Evolutionary conservation across 1,140 invertebrate genomes (phyloP).

Genomic region (Acromyrmex heyeri): DNA sequence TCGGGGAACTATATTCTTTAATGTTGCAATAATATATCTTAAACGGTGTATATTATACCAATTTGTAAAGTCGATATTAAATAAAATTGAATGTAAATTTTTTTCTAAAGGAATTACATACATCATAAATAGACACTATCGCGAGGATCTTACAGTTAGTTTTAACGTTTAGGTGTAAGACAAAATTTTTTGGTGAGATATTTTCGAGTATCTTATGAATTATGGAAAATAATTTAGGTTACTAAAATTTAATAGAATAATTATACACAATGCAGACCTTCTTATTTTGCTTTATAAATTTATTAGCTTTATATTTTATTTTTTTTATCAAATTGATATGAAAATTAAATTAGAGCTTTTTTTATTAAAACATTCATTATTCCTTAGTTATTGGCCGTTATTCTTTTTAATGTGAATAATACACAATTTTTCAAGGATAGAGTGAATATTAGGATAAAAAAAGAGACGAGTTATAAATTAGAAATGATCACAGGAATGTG

Average conservation of each 20-base stretch:
- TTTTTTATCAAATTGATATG: too few relatives aligned
- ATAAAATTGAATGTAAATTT: conserved; percentile 28
- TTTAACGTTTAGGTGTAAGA: not conserved
- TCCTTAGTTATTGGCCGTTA: too few relatives aligned
- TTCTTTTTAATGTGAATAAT: too few relatives aligned
- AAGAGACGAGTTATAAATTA: conserved; percentile 27
- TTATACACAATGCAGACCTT: too few relatives aligned
- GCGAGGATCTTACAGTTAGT: not conserved
- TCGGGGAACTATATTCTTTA: not conserved
- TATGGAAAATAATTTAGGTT: not conserved
- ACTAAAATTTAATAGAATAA: not conserved
- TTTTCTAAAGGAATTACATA: not conserved
- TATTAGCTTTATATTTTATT: too few relatives aligned
- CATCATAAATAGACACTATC: not conserved
- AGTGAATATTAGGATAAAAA: not conserved
- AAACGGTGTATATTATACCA: not conserved
- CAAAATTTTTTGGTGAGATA: not conserved
- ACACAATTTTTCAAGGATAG: not conserved
- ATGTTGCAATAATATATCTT: conserved; percentile 17
- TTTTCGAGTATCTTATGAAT: not conserved
- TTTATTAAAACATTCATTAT: too few relatives aligned
- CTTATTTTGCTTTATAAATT: too few relatives aligned
- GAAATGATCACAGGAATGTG: not conserved
- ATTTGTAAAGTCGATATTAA: conserved; percentile 11
- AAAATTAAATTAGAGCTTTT: too few relatives aligned